phyloP scores from a whole-genome alignment of 2,113 vertebrate genomes.

The Monopterus albus region DNA sequence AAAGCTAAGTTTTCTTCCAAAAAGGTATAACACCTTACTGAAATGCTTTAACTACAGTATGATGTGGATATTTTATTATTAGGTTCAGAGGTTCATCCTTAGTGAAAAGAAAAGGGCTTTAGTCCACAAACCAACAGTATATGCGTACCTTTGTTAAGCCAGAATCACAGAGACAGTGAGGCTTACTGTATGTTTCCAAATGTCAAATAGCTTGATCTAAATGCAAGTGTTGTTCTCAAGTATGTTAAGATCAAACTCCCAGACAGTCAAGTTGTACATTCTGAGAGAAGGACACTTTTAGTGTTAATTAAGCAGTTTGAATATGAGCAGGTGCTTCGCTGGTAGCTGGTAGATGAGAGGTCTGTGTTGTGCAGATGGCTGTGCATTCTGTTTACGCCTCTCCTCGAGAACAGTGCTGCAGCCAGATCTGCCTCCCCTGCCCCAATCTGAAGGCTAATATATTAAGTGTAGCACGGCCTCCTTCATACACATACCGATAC shows the following conservation, averaged over 20 bases:
- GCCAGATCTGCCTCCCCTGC: conserved; percentile 21
- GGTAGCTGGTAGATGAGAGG: conserved; percentile 20
- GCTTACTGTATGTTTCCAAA: too few species aligned
- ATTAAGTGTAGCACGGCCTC: conserved; percentile 15
- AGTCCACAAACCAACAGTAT: too few species aligned
- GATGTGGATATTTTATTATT: background rate
- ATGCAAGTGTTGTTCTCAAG: background rate
- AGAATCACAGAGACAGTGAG: too few species aligned
- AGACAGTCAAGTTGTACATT: background rate
- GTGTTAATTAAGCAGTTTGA: background rate
- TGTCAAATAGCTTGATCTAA: background rate
- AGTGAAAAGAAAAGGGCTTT: too few species aligned
- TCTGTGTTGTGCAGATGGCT: conserved; percentile 59
- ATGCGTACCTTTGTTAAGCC: too few species aligned
- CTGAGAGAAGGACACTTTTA: background rate
- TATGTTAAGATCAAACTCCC: background rate
- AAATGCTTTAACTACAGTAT: background rate
- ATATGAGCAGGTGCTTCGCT: conserved; percentile 16
- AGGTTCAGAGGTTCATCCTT: too few species aligned
- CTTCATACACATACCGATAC: background rate
- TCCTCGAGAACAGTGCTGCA: conserved; percentile 8
- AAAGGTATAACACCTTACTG: background rate
- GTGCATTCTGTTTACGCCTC: conserved; percentile 54
- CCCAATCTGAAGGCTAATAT: conserved; percentile 25
- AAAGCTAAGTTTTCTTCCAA: too few species aligned